Evolutionary conservation across 2,113 vertebrate genomes (phyloP), one percentile per base, ranked within the genome.

Genomic region (Pungitius pungitius): DNA sequence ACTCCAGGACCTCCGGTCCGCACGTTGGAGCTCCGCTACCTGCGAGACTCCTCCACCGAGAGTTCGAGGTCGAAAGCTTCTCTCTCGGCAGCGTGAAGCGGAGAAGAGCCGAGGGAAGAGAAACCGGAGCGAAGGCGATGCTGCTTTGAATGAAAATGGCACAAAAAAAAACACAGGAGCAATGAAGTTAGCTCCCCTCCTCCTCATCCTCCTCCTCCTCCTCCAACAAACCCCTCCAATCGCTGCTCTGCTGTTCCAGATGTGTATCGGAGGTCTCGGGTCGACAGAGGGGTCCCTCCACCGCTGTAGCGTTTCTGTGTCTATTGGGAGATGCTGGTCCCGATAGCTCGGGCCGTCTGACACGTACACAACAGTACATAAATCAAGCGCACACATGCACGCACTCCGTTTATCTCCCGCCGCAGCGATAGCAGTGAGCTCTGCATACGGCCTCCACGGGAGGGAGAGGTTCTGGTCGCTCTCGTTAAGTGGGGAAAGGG

Each of bases 341-440:
- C 27, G 94, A 94, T 94, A 94, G 86, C 81, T 62, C 35, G 47
- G 79, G 79, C 85, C 68, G 74, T 55, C 78, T 93, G 92, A 92
- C 91, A 93, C 59, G 73, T 80, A 91, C 90, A 92, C 91, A 93
- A 90, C 88, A 83, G 91, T 87, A 92, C 92, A 94, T 94, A 94
- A 94, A 94, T 94, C 93, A 93, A 92, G 89, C 66, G 55, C 88
- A 85, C 86, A 84, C 85, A 79, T 76, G 65, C 77, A 22, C 69
- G 35, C 81, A 45, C 82, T 81, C 75, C 78, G 84, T 90, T 93
- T 91, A 93, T 93, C 91, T 92, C 89, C 85, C 86, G 61, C 88
- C n/a, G 35, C 52, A 43, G 76, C 64, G 88, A 92, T 87, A 85
- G 89, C 83, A 64, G 71, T 78, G 77, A 78, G 86, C 87, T 89